Base-by-base conservation (phyloP, 1,140 invertebrate genomes). In the Calycopis cecrops region DNA sequence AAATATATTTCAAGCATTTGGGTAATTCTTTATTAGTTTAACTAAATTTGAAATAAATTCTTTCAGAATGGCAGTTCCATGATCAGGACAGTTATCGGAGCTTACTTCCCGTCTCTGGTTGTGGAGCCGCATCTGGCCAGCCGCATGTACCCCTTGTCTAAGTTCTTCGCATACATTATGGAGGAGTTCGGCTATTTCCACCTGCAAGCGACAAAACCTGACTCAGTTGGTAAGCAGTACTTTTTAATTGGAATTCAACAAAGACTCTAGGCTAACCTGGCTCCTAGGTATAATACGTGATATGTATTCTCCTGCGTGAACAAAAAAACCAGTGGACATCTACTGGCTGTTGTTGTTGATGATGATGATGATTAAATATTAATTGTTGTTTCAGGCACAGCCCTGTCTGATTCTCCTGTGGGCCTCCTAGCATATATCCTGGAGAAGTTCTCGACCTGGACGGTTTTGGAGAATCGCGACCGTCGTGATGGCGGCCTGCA, bases 191-290 rank as follows among this genome's bases (percentile, higher is more conserved):
- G 95, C 8, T 97, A 97, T 71, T 71, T 94, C 14, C 94, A 96
- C 71, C 76, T 98, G 16, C 96, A 98, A 83, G 90, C 94, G 4
- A 97, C 95, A 0, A 97, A 97, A 81, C 96, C 97, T 9, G 96
- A 98, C 71, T 98, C 97, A 4, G 87, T 97, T 59, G 79, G 84
- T 85, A 67, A 65, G 73, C 21, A 28, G 2, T 3, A 28, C 21
- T 28, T 28, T 28, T 28, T 28, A 28, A 3, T 28, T 28, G 21
- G 2, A 28, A 28, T 28, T 28, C 21, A 3, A 6, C 21, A 28
- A n/a, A n/a, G n/a, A n/a, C n/a, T n/a, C n/a, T n/a, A n/a, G n/a
- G n/a, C n/a, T n/a, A n/a, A n/a, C n/a, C n/a, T n/a, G n/a, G n/a
- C n/a, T n/a, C n/a, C n/a, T n/a, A n/a, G n/a, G n/a, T n/a, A n/a